Percentiles rank a stretch among this genome's conserved stretches.
Conservation (phyloP, 2,113 vertebrate genomes). For the Prunella himalayana region DNA sequence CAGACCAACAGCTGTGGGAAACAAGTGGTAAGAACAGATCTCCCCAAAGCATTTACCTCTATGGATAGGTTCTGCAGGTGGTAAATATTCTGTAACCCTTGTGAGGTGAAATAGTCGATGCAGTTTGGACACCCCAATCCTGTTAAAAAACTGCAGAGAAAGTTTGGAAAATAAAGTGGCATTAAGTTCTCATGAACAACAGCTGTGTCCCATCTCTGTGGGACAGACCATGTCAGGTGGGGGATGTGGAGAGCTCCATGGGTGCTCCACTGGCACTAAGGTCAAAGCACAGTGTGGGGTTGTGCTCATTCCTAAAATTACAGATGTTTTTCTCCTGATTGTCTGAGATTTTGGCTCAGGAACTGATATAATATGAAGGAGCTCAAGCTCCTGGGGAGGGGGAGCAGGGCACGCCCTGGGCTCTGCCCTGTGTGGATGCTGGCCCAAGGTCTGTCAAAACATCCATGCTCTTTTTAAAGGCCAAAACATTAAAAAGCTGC, state of each 20-base stretch:
- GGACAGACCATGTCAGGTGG: background rate
- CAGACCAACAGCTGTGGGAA: background rate
- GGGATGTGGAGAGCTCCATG: background rate
- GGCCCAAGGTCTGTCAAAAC: background rate
- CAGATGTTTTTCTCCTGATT: background rate
- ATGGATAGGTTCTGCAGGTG: constrained; percentile 96
- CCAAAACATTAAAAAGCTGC: background rate
- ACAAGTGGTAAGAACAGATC: constrained; percentile 6
- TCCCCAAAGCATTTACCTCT: constrained; percentile 83
- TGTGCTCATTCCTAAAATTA: background rate
- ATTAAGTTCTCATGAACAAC: background rate
- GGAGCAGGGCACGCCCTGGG: background rate
- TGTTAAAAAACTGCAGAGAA: constrained; percentile 93
- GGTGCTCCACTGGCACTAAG: background rate
- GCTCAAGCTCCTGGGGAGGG: background rate
- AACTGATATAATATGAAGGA: background rate
- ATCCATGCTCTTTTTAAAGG: background rate
- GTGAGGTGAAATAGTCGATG: constrained; percentile 97
- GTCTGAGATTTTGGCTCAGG: background rate
- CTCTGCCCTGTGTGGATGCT: background rate
- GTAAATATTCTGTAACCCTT: constrained; percentile 94
- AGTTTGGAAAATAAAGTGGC: constrained; percentile 59
- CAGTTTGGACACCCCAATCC: constrained; percentile 97
- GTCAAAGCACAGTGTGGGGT: background rate
- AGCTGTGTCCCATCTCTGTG: background rate